Percentiles rank a stretch among this genome's conserved stretches.
Evolutionary conservation across 2,113 vertebrate genomes (phyloP).

Genomic region (Entelurus aequoreus): DNA sequence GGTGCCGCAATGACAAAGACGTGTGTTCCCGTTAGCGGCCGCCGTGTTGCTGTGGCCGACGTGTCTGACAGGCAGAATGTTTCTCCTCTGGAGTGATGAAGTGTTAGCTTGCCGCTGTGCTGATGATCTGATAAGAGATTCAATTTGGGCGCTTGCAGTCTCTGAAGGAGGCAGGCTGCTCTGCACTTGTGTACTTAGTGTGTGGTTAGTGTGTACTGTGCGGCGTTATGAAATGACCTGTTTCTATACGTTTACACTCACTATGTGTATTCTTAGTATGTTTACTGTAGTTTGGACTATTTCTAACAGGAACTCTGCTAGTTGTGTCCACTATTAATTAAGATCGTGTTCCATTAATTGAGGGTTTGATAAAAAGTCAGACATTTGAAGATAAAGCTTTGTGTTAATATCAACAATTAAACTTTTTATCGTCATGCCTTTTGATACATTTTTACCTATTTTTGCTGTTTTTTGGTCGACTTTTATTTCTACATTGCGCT

Average conservation of each 20-base stretch:
- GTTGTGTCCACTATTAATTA: no score
- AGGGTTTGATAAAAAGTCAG: no score
- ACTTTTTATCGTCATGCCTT: no score
- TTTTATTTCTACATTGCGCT: no score
- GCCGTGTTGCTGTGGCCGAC: slow-evolving; percentile 30
- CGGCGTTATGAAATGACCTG: neutral
- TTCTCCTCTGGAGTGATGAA: slow-evolving; percentile 53
- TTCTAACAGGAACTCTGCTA: no score
- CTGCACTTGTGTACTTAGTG: neutral
- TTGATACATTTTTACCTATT: no score
- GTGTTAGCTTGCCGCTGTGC: slow-evolving; percentile 31
- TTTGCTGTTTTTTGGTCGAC: no score
- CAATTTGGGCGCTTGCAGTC: slow-evolving; percentile 45
- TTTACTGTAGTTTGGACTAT: no score
- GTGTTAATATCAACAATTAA: no score
- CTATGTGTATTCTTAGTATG: no score
- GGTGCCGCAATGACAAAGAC: slow-evolving; percentile 1
- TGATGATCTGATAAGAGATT: slow-evolving; percentile 54
- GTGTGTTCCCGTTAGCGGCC: slow-evolving; percentile 28
- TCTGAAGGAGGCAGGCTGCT: slow-evolving; percentile 13
- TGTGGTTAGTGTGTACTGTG: neutral
- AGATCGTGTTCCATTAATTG: no score
- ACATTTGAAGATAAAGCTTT: no score
- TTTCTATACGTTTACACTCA: neutral
- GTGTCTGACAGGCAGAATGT: slow-evolving; percentile 50